A percentile compares a stretch with the other conserved stretches of the same genome.
Evolutionary conservation across 2,888 invertebrate species (phyloP).

Genomic region (Eristalis pertinax): DNA sequence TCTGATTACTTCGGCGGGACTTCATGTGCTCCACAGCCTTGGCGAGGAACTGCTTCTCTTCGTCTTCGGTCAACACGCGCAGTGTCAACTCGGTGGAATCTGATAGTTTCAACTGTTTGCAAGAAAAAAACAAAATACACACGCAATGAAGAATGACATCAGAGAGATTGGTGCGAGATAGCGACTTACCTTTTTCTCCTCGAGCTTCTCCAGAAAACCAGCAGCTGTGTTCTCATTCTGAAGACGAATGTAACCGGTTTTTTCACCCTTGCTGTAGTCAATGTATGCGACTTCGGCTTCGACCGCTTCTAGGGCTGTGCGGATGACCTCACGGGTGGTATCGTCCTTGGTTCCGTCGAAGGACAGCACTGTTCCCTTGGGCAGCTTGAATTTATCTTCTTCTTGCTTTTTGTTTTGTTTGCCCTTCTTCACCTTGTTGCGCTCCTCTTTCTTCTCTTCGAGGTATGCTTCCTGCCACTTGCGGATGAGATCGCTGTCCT

Average conservation of each 20-base stretch:
- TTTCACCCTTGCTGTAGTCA: constrained; percentile 88
- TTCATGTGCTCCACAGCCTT: constrained; percentile 85
- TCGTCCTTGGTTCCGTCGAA: constrained; percentile 85
- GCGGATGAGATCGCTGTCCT: constrained; percentile 85
- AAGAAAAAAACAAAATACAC: background rate
- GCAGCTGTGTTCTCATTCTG: constrained; percentile 87
- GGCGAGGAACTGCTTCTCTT: constrained; percentile 86
- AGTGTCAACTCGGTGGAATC: constrained; percentile 83
- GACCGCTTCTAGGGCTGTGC: constrained; percentile 84
- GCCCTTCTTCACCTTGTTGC: constrained; percentile 83
- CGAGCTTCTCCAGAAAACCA: constrained; percentile 85
- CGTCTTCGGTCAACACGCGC: constrained; percentile 86
- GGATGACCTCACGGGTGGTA: constrained; percentile 88
- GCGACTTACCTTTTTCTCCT: constrained; percentile 84
- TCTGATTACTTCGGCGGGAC: constrained; percentile 83
- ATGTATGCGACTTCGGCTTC: constrained; percentile 86
- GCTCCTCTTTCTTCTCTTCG: constrained; percentile 83
- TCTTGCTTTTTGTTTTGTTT: constrained; percentile 78
- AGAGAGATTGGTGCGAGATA: constrained; percentile 74
- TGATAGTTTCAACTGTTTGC: constrained; percentile 77
- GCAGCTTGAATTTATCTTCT: constrained; percentile 81
- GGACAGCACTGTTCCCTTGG: constrained; percentile 89
- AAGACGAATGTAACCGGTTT: constrained; percentile 88
- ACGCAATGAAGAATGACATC: background rate
- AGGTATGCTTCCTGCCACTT: constrained; percentile 89